These are phyloP conservation scores for Florisuga fusca DNA, from an alignment of 2,797 vertebrate genomes.

Conservation along the genomic window DNA sequence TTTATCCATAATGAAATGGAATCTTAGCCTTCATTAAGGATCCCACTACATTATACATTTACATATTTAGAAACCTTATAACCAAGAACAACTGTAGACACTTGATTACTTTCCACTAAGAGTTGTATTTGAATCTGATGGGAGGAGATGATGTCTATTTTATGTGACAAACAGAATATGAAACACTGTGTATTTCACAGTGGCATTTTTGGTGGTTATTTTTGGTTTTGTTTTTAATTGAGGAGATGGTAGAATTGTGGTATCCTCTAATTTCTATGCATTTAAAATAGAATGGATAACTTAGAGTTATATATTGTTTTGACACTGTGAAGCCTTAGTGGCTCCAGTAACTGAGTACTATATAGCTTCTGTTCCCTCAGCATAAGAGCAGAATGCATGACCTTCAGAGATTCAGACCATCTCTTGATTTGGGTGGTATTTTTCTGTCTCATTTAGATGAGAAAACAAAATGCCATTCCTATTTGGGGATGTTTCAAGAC, in stretches of 20 bases:
- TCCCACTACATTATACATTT: not conserved
- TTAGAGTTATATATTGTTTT: not conserved
- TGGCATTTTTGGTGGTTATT: not conserved
- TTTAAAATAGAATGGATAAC: not conserved
- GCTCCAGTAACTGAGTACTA: not conserved
- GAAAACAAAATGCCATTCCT: not conserved
- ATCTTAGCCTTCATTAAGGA: not conserved
- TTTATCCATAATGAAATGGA: slow-evolving; percentile 5
- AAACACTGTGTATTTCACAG: not conserved
- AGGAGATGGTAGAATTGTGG: not conserved
- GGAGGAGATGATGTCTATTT: not conserved
- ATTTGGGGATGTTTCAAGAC: not conserved
- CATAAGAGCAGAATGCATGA: not conserved
- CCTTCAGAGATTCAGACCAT: not conserved
- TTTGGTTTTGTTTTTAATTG: not conserved
- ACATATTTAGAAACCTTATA: not conserved
- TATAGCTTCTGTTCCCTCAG: not conserved
- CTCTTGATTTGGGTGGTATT: not conserved
- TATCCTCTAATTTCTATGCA: not conserved
- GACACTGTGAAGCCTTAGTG: not conserved
- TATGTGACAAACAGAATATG: not conserved
- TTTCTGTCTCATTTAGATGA: not conserved
- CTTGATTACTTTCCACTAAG: not conserved
- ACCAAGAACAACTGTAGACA: not conserved
- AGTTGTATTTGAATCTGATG: not conserved